Evolutionary conservation across 2,113 vertebrate genomes (phyloP).

Genomic region (Choloepus hoffmanni): DNA sequence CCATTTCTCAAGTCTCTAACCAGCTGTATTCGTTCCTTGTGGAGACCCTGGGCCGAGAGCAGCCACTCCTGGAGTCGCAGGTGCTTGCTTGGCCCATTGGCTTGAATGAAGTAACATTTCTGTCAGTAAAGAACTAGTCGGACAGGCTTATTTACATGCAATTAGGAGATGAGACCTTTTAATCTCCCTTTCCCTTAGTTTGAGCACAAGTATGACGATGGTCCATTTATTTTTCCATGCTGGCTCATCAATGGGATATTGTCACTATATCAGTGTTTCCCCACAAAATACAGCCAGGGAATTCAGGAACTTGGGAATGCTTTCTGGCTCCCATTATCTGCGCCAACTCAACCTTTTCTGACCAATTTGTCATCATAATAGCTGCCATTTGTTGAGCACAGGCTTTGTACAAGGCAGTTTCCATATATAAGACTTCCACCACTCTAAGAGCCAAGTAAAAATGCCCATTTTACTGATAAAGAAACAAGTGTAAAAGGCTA

Average conservation of each 20-base stretch:
- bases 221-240: background rate
- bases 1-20: background rate
- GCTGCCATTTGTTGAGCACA: background rate
- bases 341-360: background rate
- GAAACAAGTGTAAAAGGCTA: background rate
- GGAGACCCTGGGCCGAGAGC: background rate
- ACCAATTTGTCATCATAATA: background rate
- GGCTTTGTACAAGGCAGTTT: background rate
- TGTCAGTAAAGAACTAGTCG: too few relatives aligned
- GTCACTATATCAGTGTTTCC: fast-evolving
- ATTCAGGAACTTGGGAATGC: fast-evolving
- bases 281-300: too few relatives aligned
- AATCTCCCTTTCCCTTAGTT: background rate
- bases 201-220: too few relatives aligned
- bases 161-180: background rate
- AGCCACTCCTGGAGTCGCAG: background rate
- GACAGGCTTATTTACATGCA: background rate
- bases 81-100: background rate
- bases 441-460: background rate
- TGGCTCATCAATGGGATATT: background rate
- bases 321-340: background rate
- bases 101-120: background rate
- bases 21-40: background rate
- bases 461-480: background rate
- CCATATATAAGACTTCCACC: background rate